Evolutionary conservation across 2,797 vertebrate species (phyloP).

Genomic region (Eutrigla gurnardus): DNA sequence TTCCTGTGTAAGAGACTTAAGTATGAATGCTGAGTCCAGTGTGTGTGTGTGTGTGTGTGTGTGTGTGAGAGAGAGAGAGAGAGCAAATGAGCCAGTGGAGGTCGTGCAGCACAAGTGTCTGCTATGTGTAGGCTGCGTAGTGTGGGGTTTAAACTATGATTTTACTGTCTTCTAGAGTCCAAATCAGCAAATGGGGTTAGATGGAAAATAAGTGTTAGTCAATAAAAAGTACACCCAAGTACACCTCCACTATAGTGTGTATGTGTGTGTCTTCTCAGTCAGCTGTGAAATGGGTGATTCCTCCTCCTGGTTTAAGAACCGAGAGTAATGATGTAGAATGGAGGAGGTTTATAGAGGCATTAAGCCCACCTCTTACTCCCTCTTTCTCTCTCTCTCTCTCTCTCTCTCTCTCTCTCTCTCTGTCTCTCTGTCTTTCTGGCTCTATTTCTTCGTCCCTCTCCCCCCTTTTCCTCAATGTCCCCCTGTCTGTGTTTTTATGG

Average conservation of each 20-base stretch:
- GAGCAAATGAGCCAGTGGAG: conserved; percentile 40
- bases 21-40: conserved; percentile 4
- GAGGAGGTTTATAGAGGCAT: conserved; percentile 78
- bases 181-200: conserved; percentile 68
- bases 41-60: too few species aligned
- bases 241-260: conserved; percentile 29
- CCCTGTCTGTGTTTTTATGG: conserved; percentile 76
- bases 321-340: conserved; percentile 80
- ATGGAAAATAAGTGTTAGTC: conserved; percentile 71
- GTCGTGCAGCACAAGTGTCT: conserved; percentile 16
- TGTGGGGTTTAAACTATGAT: conserved; percentile 54
- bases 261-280: conserved; percentile 65
- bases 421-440: conserved; percentile 45
- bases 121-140: conserved; percentile 26
- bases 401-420: conserved; percentile 29
- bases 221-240: conserved; percentile 65
- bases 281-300: conserved; percentile 76
- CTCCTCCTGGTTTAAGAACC: conserved; percentile 71
- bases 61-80: conserved; percentile 12
- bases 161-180: conserved; percentile 63
- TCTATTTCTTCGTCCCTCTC: conserved; percentile 46
- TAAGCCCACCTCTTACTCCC: conserved; percentile 66
- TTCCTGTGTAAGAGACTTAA: neutral
- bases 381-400: conserved; percentile 40
- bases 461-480: conserved; percentile 44